A percentile compares a stretch with the other conserved stretches of the same genome.
Evolutionary conservation across 1,140 invertebrate genomes (phyloP).

Genomic region (Bombus fervidus): DNA sequence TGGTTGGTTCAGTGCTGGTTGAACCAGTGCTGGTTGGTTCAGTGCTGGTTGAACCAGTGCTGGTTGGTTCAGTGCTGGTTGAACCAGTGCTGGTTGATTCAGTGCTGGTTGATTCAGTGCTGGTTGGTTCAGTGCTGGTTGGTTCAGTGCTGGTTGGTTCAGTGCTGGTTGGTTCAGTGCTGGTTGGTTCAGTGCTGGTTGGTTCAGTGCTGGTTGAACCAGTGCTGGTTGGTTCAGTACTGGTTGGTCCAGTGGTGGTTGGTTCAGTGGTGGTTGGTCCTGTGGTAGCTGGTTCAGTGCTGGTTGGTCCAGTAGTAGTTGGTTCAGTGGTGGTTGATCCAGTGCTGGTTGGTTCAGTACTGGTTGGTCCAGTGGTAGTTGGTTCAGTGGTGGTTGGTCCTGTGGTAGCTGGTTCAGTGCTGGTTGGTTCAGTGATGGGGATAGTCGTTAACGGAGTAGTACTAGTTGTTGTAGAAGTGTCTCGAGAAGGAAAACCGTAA

Average conservation of each 20-base stretch:
- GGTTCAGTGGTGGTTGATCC: fast-evolving
- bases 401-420: fast-evolving
- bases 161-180: not conserved
- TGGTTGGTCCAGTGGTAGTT: not conserved
- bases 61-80: no score
- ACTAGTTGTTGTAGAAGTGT: not conserved
- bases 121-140: not conserved
- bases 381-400: fast-evolving
- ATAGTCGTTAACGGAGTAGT: not conserved
- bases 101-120: no score
- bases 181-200: fast-evolving
- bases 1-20: not conserved
- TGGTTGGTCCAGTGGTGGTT: fast-evolving
- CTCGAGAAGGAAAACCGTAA: not conserved
- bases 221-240: no score
- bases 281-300: fast-evolving
- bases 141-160: no score
- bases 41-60: fast-evolving
- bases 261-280: not conserved
- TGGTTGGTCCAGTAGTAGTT: no score
- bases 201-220: fast-evolving
- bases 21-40: fast-evolving
- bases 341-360: fast-evolving
- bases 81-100: not conserved
- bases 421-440: no score